These are phyloP conservation scores for Grallaria varia DNA, from an alignment of 2,113 vertebrate species.

Conservation along the genomic window DNA sequence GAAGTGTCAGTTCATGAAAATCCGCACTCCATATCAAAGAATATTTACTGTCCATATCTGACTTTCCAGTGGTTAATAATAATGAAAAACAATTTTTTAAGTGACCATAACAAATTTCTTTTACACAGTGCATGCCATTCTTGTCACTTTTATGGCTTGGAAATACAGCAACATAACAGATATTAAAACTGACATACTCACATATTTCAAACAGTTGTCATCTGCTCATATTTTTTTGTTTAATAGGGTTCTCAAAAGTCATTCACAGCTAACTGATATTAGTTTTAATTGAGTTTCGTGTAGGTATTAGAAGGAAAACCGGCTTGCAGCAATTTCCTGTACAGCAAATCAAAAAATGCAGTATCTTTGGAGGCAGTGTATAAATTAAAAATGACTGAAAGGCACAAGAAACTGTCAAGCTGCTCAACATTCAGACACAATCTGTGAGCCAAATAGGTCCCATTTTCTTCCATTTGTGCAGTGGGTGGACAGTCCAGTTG, in stretches of 20 bases:
- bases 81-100: constrained; percentile 29
- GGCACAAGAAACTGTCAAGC: not conserved
- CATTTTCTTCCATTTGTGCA: not conserved
- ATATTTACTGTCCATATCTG: not conserved
- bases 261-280: not conserved
- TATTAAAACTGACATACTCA: not conserved
- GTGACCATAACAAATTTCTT: constrained; percentile 26
- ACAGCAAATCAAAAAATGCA: not conserved
- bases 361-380: not conserved
- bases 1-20: not conserved
- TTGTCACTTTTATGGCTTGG: not conserved
- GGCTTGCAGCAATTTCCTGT: not conserved
- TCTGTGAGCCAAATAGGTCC: not conserved
- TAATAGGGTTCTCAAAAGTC: constrained; percentile 24
- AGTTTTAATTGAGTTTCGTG: not conserved
- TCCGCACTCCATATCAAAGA: not conserved
- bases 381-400: not conserved
- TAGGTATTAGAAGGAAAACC: not conserved
- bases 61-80: constrained; percentile 25
- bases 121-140: not conserved
- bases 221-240: constrained; percentile 2
- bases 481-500: not conserved
- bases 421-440: not conserved
- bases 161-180: not conserved
- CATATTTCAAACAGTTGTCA: constrained; percentile 10